These are phyloP conservation scores for Stomatorhinus ivindoensis DNA, from an alignment of 2,113 vertebrate species.

Conservation along the genomic window DNA sequence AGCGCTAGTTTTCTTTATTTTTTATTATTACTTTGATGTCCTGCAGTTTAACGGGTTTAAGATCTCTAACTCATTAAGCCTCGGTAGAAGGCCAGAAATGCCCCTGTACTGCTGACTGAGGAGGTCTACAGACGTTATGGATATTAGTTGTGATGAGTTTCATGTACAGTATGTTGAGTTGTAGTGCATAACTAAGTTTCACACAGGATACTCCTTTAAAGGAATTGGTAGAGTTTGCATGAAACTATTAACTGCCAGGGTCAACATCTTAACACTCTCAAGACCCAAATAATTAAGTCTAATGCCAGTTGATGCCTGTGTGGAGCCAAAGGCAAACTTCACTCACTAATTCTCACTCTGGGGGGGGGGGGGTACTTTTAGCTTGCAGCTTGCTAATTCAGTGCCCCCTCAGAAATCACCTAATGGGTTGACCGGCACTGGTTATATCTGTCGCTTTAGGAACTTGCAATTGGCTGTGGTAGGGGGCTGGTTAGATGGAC, in stretches of 20 bases:
- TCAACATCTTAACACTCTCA: background rate
- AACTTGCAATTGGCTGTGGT: background rate
- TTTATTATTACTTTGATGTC: background rate
- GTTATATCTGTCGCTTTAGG: background rate
- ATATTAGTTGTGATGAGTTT: conserved; percentile 11
- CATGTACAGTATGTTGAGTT: background rate
- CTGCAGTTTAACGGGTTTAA: background rate
- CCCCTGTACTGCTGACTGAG: background rate
- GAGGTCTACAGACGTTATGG: background rate
- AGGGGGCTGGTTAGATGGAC: background rate
- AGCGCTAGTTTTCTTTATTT: background rate
- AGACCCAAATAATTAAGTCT: background rate
- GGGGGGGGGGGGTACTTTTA: background rate
- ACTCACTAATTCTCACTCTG: background rate
- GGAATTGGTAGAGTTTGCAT: background rate
- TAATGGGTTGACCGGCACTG: background rate
- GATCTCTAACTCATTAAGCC: background rate
- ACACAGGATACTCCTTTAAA: background rate
- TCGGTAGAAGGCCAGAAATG: background rate
- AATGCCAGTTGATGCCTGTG: background rate
- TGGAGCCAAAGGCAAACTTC: background rate
- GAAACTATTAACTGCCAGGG: background rate
- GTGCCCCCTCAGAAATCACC: background rate
- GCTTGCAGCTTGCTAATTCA: background rate
- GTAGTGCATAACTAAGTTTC: conserved; percentile 3